Evolutionary conservation across 2,888 invertebrate species (phyloP).

Genomic region (Drosophila histrio): DNA sequence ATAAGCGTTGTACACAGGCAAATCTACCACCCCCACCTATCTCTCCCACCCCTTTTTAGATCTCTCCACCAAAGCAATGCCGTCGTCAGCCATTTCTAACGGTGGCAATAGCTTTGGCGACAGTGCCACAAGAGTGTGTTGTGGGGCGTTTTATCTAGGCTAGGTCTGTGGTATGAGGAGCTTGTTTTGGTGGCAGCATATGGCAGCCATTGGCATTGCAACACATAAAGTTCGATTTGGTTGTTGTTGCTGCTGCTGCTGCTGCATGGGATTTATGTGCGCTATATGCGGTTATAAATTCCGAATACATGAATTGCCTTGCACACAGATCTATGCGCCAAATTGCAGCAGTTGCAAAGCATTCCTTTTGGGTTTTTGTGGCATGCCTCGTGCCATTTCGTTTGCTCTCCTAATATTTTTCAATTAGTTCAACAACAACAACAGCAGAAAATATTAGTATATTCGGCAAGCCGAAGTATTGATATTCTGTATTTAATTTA

Average conservation of each 20-base stretch:
- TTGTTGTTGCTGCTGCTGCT: conserved; percentile 47
- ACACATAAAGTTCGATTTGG: conserved; percentile 77
- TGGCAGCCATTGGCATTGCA: conserved; percentile 75
- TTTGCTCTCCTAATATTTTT: conserved; percentile 64
- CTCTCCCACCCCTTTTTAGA: background rate
- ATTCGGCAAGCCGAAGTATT: background rate
- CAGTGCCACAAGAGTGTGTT: conserved; percentile 58
- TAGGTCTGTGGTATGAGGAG: background rate
- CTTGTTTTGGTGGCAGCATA: conserved; percentile 42
- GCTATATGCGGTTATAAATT: conserved; percentile 79
- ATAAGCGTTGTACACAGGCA: conserved; percentile 70
- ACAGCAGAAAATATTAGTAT: background rate
- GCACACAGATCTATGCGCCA: conserved; percentile 74
- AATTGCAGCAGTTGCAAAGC: conserved; percentile 59
- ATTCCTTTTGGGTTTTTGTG: conserved; percentile 59
- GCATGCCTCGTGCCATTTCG: conserved; percentile 37
- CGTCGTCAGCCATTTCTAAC: conserved; percentile 68
- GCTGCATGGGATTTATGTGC: conserved; percentile 70
- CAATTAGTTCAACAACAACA: conserved; percentile 64
- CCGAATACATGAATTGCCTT: conserved; percentile 74
- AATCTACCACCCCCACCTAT: background rate
- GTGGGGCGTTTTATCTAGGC: conserved; percentile 5
- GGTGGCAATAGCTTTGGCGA: conserved; percentile 80
- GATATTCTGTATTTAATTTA: background rate
- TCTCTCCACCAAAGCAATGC: conserved; percentile 11